Percentiles rank a stretch among this genome's conserved stretches.
phyloP scores from a whole-genome alignment of 2,797 vertebrate genomes.

The Balearica regulorum region DNA sequence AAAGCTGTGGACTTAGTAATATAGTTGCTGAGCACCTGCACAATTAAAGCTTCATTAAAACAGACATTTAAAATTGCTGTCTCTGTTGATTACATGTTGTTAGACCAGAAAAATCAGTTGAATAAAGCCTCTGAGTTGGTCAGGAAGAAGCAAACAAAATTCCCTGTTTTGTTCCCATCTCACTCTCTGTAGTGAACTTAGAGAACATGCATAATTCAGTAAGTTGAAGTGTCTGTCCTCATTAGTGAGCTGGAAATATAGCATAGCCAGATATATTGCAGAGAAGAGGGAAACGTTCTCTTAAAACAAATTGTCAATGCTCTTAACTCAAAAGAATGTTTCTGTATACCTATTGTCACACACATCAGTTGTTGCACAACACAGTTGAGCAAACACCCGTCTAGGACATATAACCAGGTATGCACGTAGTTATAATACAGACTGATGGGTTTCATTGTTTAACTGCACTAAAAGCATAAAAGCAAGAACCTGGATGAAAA shows the following conservation, averaged over 20 bases:
- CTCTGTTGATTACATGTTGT: not conserved
- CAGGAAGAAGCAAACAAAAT: not conserved
- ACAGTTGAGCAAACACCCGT: not conserved
- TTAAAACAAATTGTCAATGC: not conserved
- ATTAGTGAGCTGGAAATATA: not conserved
- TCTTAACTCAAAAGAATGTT: not conserved
- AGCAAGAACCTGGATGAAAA: not conserved
- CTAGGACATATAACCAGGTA: not conserved
- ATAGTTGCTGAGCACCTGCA: not conserved
- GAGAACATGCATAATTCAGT: not conserved
- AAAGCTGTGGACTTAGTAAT: not conserved
- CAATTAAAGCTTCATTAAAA: constrained; percentile 35
- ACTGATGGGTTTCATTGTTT: not conserved
- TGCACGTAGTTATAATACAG: rapidly evolving
- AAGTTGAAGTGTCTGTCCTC: not conserved
- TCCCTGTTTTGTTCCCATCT: not conserved
- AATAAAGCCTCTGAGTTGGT: not conserved
- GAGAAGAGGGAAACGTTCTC: not conserved
- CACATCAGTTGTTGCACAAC: not conserved
- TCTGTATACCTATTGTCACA: not conserved
- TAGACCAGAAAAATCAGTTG: not conserved
- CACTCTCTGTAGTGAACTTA: not conserved
- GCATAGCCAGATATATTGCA: not conserved
- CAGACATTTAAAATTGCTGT: not conserved
- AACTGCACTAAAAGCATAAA: not conserved